A percentile compares a stretch with the other conserved stretches of the same genome.
Evolutionary conservation across 2,888 invertebrate genomes (phyloP).

Genomic region (Hypselothyrea guttata): DNA sequence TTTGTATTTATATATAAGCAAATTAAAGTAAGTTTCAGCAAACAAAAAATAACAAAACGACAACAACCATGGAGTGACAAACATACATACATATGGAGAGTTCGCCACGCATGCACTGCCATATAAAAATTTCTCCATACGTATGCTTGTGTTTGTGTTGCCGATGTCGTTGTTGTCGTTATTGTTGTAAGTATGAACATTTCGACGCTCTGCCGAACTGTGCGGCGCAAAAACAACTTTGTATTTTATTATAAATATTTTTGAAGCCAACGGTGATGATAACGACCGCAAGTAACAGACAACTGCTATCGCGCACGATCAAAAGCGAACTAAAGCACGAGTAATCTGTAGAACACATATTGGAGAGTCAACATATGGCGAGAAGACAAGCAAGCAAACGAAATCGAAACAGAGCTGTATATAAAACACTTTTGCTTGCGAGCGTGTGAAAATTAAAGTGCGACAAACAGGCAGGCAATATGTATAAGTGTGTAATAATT

Average conservation of each 20-base stretch:
- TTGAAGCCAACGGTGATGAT: constrained; percentile 37
- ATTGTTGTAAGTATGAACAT: constrained; percentile 44
- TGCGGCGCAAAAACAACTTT: constrained; percentile 59
- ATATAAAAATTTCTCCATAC: constrained; percentile 55
- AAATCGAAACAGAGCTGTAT: constrained; percentile 16
- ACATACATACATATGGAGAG: no score
- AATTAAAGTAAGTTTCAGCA: constrained; percentile 51
- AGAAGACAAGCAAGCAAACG: constrained; percentile 10
- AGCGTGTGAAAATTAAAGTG: constrained; percentile 75
- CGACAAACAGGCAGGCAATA: constrained; percentile 72
- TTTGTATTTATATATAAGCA: constrained; percentile 15
- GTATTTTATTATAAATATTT: constrained; percentile 21
- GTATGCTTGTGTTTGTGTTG: constrained; percentile 26
- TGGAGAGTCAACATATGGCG: constrained; percentile 1
- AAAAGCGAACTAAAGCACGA: constrained; percentile 63
- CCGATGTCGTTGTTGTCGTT: constrained; percentile 18
- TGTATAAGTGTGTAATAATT: constrained; percentile 72
- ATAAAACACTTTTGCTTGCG: constrained; percentile 64
- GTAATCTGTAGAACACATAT: constrained; percentile 17
- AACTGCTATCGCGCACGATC: constrained; percentile 74
- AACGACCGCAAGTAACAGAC: constrained; percentile 48
- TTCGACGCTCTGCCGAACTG: constrained; percentile 52
- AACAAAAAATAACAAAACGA: constrained; percentile 61
- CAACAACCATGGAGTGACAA: constrained; percentile 58
- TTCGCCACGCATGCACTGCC: constrained; percentile 56